Conservation (phyloP, 2,797 vertebrate genomes). For the Myotis daubentonii region DNA sequence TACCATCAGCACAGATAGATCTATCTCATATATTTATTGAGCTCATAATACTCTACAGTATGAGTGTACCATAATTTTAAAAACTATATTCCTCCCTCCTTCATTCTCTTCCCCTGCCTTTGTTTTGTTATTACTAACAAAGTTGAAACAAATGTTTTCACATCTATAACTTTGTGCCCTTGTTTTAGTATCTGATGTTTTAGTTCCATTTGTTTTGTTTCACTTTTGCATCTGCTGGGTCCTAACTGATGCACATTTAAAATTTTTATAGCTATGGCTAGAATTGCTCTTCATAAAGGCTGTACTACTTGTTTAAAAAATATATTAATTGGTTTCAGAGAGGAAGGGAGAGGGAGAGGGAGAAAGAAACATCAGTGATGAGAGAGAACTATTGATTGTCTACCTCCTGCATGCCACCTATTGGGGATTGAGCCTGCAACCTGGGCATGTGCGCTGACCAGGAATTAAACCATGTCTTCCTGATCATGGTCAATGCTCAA, state of each 20-base stretch:
- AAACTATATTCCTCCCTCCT: not conserved
- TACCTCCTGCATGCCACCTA: too few relatives aligned
- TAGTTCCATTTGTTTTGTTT: conserved; percentile 1
- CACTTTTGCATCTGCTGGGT: conserved; percentile 26
- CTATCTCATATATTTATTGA: not conserved
- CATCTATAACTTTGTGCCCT: not conserved
- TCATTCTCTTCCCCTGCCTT: too few relatives aligned
- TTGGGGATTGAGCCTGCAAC: too few relatives aligned
- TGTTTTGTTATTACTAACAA: not conserved
- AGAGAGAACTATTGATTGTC: too few relatives aligned
- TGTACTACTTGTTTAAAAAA: not conserved
- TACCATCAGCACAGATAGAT: not conserved
- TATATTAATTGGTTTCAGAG: too few relatives aligned
- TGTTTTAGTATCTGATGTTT: conserved; percentile 20
- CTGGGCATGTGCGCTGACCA: too few relatives aligned
- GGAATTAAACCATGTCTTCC: too few relatives aligned
- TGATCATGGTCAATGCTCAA: too few relatives aligned
- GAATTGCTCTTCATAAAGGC: conserved; percentile 39
- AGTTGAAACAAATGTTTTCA: not conserved
- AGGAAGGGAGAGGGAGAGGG: too few relatives aligned
- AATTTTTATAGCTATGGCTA: conserved; percentile 2
- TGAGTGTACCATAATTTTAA: not conserved
- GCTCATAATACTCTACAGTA: not conserved
- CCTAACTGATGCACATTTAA: not conserved
- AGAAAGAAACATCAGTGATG: too few relatives aligned